Conservation (phyloP, 2,797 vertebrate genomes). For the Emys orbicularis region DNA sequence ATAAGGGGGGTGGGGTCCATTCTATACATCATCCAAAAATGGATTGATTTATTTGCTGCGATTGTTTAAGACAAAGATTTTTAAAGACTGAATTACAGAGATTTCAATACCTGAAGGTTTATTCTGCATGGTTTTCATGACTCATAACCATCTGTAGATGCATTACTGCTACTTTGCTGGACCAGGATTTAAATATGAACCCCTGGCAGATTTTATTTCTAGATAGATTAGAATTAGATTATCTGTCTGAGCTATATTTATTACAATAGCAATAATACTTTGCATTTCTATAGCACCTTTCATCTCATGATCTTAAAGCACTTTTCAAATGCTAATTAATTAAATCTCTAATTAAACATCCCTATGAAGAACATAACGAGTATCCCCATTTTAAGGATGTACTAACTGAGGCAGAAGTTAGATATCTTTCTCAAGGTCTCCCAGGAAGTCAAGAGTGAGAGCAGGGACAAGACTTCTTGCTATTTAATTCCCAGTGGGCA, state of each 20-base stretch:
- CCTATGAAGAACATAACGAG: too few species aligned
- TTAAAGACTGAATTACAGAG: background rate
- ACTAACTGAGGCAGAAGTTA: background rate
- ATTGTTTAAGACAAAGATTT: conserved; percentile 24
- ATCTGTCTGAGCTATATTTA: background rate
- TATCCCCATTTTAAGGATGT: background rate
- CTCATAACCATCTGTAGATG: background rate
- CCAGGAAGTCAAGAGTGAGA: background rate
- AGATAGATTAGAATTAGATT: background rate
- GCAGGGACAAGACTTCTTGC: background rate
- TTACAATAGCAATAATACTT: background rate
- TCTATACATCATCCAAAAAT: conserved; percentile 16
- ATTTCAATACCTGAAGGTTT: conserved; percentile 1
- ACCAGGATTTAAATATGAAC: background rate
- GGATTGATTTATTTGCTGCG: background rate
- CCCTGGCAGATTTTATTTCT: background rate
- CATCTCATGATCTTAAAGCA: background rate
- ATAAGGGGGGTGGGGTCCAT: background rate
- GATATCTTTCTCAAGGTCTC: background rate
- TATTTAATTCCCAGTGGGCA: background rate
- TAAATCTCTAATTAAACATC: background rate
- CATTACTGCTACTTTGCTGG: background rate
- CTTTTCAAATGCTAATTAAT: background rate
- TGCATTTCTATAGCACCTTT: background rate
- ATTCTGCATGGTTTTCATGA: background rate